Base-by-base conservation (phyloP, 2,797 vertebrate species). In the Rhabdophis nuchalis region DNA sequence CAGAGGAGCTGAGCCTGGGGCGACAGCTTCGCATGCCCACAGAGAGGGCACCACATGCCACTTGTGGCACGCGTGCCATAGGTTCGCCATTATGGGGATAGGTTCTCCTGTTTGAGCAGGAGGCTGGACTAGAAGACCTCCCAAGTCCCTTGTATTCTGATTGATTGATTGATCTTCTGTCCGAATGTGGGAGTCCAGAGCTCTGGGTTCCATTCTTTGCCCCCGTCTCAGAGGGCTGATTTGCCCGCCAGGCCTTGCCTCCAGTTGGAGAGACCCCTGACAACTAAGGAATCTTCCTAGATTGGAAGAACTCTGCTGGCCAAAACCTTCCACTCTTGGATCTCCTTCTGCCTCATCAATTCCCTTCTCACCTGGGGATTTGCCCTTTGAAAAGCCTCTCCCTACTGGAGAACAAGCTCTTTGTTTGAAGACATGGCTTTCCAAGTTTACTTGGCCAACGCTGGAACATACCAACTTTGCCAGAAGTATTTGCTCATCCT, bases 361-460 rank as follows among this genome's bases (percentile, higher is more conserved):
- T 96, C 95, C 92, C 93, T 94, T 91, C 93, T 54, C 93, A 93
- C 96, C 92, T 93, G 85, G 4, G 94, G 96, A 95, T 96, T 95
- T 95, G 93, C 95, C 94, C 91, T 94, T 91, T 92, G 92, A 92
- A 94, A 93, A 93, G 95, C 86, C 18, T 92, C 91, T 92, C 93
- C 87, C 93, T 91, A 92, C 46, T 57, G 36, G 92, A 95, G 96
- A 85, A 95, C 95, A 93, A 96, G 95, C 94, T 96, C 92, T 94
- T 95, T 94, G n/a, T n/a, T n/a, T 86, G 94, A 96, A 96, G 96
- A 95, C 94, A 92, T 94, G 92, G 95, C 94, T 93, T 95, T 95
- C 94, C 96, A 96, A 96, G 96, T 97, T 95, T 93, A 96, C 95
- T 94, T 93, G 90, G 86, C 95, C 94, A 95, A 95, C 95, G 95